Percentiles rank a stretch among this genome's conserved stretches.
Evolutionary conservation across 2,113 vertebrate species (phyloP).

Genomic region (Oryzias woworae): DNA sequence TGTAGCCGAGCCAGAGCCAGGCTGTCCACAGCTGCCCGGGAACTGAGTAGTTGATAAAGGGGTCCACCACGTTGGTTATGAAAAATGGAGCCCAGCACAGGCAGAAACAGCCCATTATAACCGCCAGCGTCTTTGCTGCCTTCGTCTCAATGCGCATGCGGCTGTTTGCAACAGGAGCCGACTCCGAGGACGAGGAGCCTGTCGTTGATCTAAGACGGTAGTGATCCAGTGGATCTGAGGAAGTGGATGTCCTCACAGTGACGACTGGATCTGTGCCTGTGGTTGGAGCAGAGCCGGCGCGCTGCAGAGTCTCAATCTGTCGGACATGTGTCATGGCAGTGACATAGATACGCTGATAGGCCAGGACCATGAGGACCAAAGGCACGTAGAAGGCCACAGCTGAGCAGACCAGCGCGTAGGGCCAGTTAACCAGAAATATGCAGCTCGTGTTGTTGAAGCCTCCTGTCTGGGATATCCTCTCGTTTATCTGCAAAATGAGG

Average conservation of each 20-base stretch:
- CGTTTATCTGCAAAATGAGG: conserved; percentile 66
- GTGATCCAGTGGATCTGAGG: conserved; percentile 57
- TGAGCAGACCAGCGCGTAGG: conserved; percentile 81
- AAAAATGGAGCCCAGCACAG: conserved; percentile 83
- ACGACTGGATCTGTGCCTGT: conserved; percentile 14
- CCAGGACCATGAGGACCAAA: conserved; percentile 78
- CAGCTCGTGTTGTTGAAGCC: conserved; percentile 77
- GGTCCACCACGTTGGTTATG: conserved; percentile 81
- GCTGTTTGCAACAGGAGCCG: conserved; percentile 53
- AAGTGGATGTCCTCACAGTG: conserved; percentile 46
- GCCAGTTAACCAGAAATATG: conserved; percentile 80
- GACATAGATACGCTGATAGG: conserved; percentile 81
- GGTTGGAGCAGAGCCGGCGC: conserved; percentile 75
- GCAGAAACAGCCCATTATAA: conserved; percentile 84
- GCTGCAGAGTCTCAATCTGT: conserved; percentile 77
- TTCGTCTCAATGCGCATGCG: conserved; percentile 81
- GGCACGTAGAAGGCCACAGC: conserved; percentile 81
- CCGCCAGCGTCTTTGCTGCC: conserved; percentile 79
- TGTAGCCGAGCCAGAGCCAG: conserved; percentile 82
- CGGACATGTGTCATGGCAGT: conserved; percentile 80
- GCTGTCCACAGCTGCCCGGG: conserved; percentile 83
- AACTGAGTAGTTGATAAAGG: conserved; percentile 80
- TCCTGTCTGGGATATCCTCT: conserved; percentile 47
- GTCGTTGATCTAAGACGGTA: conserved; percentile 35
- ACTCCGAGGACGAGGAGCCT: conserved; percentile 49